Evolutionary conservation across 2,113 vertebrate species (phyloP), one percentile per base, ranked within the genome.

Genomic region (Halichoerus grypus): DNA sequence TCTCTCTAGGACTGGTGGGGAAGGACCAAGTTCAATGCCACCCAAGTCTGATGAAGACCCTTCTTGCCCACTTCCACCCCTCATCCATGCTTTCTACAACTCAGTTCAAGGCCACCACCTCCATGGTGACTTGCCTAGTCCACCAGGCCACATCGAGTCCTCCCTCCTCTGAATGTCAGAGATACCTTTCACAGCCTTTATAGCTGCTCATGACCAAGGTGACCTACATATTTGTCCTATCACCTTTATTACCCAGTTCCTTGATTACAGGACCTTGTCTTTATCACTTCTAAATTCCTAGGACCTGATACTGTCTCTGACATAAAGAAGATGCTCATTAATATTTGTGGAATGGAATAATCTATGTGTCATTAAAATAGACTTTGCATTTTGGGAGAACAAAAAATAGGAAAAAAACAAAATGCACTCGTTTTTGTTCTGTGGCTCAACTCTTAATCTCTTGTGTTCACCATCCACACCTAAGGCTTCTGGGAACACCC

Each of bases 281-380:
- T 94, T 63, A 87, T 92, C 63, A 92, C 24, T 82, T 96, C 96
- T 88, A 76, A 95, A 96, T 98, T 97, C 97, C 71, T 91, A 24
- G 46, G 80, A 49, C 26, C 39, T 97, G 87, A 87, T 89, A n/a
- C 9, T 67, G 14, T 79, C 26, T 16, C 55, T 85, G 65, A 81
- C 63, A 59, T 46, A 24, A 39, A 55, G 65, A 79, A 69, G 88
- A 87, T 84, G 46, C 33, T 88, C 65, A 57, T 71, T 59, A 63
- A 84, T 88, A 6, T 93, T 79, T 95, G 67, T 69, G 24, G 14
- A 80, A 90, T 55, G 79, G 83, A 86, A 33, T 5, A 36, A 46
- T 65, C 6, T 63, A 21, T 5, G 2, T 28, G 7, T 61, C 24
- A 88, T 80, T 83, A 69, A 28, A 94, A 42, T 28, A 69, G 39